Evolutionary conservation across 2,797 vertebrate species (phyloP), one percentile per base, ranked within the genome.

Genomic region (Vultur gryphus): DNA sequence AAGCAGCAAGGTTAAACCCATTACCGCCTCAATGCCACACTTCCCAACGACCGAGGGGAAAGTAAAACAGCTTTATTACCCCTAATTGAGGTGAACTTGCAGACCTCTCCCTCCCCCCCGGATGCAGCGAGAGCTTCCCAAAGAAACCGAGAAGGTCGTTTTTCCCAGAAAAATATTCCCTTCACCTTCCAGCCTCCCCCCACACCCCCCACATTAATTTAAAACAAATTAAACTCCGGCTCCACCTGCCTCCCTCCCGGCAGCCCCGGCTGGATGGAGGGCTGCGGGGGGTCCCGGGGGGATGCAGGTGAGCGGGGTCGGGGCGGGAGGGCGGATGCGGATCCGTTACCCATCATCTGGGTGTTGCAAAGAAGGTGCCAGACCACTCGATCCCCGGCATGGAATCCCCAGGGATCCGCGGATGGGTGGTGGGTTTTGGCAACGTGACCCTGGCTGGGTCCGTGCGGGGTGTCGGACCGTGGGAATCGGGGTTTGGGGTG

Each of bases 341-440:
- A 37, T 41, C 54, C 4, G 0, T 52, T 57, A 17, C 33, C 37
- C 70, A 13, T 29, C 69, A 33, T 25, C 49, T 7, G 84, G 46
- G 23, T 1, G 1, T 8, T 5, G 25, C 64, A 2, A 75, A 46
- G 41, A 28, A 31, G 73, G 64, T 21, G 33, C 16, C 11, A 21
- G 37, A 26, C 1, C 62, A 18, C 21, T 12, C 5, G 1, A 4
- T 39, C 17, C 57, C 57, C 2, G 0, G 41, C 5, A 1, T 0
- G 23, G 62, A 21, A 59, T 28, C 46, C 51, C 13, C 2, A 1
- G 15, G 43, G 46, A 41, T 9, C 28, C 8, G 46, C 5, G 1
- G 28, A 3, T 5, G 31, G 57, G 7, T 2, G 3, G 8, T 14
- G 71, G 57, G 39, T 16, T 76, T 80, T n/a, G 66, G 61, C 66